Conservation (phyloP, 2,797 vertebrate genomes). For the Acropternis orthonyx region DNA sequence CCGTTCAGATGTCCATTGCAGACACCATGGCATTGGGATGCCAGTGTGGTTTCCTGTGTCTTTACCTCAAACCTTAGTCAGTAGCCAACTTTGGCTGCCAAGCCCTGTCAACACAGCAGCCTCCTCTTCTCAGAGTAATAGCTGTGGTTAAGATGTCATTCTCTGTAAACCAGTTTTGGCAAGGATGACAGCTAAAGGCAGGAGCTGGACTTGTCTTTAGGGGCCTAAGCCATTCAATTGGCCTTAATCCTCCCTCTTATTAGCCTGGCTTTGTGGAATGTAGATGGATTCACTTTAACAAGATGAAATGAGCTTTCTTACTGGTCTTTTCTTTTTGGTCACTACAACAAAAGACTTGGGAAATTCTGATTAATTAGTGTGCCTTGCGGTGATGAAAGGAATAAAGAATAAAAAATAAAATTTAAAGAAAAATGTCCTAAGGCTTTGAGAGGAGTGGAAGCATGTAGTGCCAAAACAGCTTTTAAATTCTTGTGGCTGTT, state of each 20-base stretch:
- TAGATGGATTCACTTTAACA: constrained; percentile 63
- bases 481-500: constrained; percentile 74
- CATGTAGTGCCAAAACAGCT: constrained; percentile 58
- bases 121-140: constrained; percentile 51
- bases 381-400: constrained; percentile 71
- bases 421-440: constrained; percentile 66
- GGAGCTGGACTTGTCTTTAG: constrained; percentile 53
- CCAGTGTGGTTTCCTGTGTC: constrained; percentile 52
- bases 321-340: constrained; percentile 49
- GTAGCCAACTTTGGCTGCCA: constrained; percentile 62
- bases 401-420: constrained; percentile 12
- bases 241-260: constrained; percentile 73
- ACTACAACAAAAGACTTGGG: constrained; percentile 64
- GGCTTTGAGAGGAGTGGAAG: constrained; percentile 54
- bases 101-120: constrained; percentile 28
- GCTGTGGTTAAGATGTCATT: constrained; percentile 68
- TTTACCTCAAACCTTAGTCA: constrained; percentile 53
- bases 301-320: constrained; percentile 52
- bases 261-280: constrained; percentile 53
- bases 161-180: constrained; percentile 68
- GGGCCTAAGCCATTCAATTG: constrained; percentile 62
- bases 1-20: background rate
- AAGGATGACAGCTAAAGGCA: constrained; percentile 50
- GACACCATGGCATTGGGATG: background rate
- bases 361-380: constrained; percentile 78